Evolutionary conservation across 1,140 invertebrate species (phyloP).

Genomic region (Neoseiulus cucumeris): DNA sequence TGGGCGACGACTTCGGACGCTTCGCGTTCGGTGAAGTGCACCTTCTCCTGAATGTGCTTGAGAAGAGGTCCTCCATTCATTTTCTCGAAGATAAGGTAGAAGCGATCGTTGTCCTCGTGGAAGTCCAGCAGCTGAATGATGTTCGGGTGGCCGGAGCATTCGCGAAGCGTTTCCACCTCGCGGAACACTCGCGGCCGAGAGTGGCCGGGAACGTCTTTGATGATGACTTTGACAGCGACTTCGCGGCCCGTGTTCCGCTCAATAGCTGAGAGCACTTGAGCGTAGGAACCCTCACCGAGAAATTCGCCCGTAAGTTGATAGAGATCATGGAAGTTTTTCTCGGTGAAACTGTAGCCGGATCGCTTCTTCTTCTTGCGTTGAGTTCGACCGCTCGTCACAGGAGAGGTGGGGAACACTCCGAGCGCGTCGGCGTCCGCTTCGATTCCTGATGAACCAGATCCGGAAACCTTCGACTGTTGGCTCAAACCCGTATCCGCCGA

Average conservation of each 20-base stretch:
- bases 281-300: slow-evolving; percentile 85
- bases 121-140: slow-evolving; percentile 93
- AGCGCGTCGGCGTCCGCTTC: slow-evolving; percentile 7
- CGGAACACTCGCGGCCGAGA: slow-evolving; percentile 79
- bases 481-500: slow-evolving; percentile 4
- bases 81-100: slow-evolving; percentile 95
- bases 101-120: slow-evolving; percentile 71
- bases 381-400: slow-evolving; percentile 29
- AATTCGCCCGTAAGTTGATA: slow-evolving; percentile 86
- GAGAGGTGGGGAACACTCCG: not conserved
- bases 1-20: slow-evolving; percentile 79
- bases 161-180: slow-evolving; percentile 94
- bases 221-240: slow-evolving; percentile 86
- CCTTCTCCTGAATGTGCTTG: slow-evolving; percentile 69
- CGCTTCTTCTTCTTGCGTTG: slow-evolving; percentile 68
- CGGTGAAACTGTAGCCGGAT: slow-evolving; percentile 54
- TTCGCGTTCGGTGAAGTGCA: slow-evolving; percentile 82
- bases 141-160: slow-evolving; percentile 85
- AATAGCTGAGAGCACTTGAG: slow-evolving; percentile 48
- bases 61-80: slow-evolving; percentile 72
- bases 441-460: not conserved
- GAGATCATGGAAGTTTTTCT: slow-evolving; percentile 44
- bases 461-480: not conserved
- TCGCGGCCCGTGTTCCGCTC: slow-evolving; percentile 75
- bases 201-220: slow-evolving; percentile 81